Conservation (phyloP, 2,888 invertebrate species). For the Mythimna vitellina region DNA sequence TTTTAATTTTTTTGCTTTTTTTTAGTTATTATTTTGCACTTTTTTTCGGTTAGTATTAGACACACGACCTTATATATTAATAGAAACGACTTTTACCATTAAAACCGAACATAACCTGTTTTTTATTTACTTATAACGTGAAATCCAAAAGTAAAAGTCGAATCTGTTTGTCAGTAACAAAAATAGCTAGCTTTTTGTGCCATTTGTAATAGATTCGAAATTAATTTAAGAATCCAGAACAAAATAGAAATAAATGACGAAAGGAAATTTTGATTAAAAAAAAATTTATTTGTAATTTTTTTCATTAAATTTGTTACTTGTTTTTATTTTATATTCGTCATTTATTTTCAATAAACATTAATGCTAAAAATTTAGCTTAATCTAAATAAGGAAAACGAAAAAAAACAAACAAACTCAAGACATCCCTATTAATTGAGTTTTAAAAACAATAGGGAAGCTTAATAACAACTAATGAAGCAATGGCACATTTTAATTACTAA, state of each 20-base stretch:
- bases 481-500: neutral
- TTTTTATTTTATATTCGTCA: conserved; percentile 20
- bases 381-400: conserved; percentile 73
- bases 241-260: conserved; percentile 62
- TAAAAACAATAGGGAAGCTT: conserved; percentile 73
- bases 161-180: conserved; percentile 58
- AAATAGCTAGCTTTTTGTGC: conserved; percentile 63
- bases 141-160: conserved; percentile 44
- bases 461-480: conserved; percentile 71
- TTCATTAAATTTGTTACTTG: neutral
- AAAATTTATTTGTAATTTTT: neutral
- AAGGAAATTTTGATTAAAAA: neutral
- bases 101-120: neutral
- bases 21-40: conserved; percentile 66
- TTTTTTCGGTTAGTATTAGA: conserved; percentile 76
- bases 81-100: conserved; percentile 67
- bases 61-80: conserved; percentile 78
- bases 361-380: conserved; percentile 79
- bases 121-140: neutral
- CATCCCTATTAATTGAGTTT: conserved; percentile 70
- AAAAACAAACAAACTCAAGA: conserved; percentile 70
- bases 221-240: conserved; percentile 46
- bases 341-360: conserved; percentile 65
- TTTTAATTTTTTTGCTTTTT: neutral
- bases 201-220: conserved; percentile 54